Conservation (phyloP, 2,888 invertebrate genomes). For the Danaus chrysippus region DNA sequence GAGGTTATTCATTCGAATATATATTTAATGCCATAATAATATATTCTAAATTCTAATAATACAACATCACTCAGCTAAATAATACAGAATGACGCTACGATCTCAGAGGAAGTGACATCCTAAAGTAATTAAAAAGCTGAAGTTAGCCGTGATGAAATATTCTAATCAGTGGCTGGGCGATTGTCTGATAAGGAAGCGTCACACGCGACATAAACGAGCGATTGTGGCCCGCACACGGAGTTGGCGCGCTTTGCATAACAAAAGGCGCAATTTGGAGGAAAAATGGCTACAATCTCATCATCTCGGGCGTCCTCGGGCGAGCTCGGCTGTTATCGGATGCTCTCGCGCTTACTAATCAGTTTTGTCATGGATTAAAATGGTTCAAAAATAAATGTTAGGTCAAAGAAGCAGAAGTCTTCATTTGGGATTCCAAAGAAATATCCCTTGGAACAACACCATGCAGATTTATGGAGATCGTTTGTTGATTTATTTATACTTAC, state of each 20-base stretch:
- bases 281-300: conserved; percentile 71
- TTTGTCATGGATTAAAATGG: conserved; percentile 17
- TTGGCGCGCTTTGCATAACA: conserved; percentile 77
- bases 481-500: no score
- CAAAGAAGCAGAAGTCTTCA: background rate
- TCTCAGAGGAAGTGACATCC: conserved; percentile 26
- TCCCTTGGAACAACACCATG: no score
- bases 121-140: conserved; percentile 35
- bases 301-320: conserved; percentile 51
- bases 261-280: conserved; percentile 77
- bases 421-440: background rate
- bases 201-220: conserved; percentile 66
- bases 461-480: no score
- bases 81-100: conserved; percentile 4
- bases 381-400: conserved; percentile 2
- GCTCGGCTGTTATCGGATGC: conserved; percentile 43
- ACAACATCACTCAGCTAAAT: no score
- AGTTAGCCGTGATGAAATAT: conserved; percentile 67
- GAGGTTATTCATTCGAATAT: no score
- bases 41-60: no score
- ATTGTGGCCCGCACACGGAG: conserved; percentile 75
- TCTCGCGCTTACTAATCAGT: conserved; percentile 50
- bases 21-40: no score
- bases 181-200: conserved; percentile 66
- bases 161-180: conserved; percentile 72